Evolutionary conservation across 2,888 invertebrate genomes (phyloP).

Genomic region (Hipparchia sbordonii): DNA sequence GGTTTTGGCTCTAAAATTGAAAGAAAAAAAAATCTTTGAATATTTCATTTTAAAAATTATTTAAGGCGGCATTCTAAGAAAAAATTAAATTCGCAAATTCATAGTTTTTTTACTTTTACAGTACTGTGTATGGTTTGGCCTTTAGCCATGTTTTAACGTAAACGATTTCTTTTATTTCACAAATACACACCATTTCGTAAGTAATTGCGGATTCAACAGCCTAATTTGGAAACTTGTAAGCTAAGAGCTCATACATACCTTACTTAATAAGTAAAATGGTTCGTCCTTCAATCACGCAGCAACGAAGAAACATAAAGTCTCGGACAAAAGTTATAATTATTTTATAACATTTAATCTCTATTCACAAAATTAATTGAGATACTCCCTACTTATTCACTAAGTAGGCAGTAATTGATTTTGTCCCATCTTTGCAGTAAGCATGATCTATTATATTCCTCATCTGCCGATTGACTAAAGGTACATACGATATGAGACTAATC

Average conservation of each 20-base stretch:
- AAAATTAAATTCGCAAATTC: no score
- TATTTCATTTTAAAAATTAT: no score
- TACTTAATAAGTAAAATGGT: not conserved
- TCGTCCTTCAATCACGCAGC: not conserved
- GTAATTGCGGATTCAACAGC: no score
- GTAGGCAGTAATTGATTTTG: slow-evolving; percentile 11
- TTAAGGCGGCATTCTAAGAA: no score
- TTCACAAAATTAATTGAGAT: not conserved
- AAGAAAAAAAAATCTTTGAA: not conserved
- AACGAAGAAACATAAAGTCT: not conserved
- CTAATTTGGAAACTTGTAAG: not conserved
- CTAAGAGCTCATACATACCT: no score
- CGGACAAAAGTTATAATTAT: not conserved
- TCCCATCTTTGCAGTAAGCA: slow-evolving; percentile 19
- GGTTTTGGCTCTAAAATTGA: no score
- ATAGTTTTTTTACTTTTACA: no score
- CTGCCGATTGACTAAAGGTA: slow-evolving; percentile 29
- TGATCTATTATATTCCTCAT: slow-evolving; percentile 17
- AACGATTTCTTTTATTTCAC: no score
- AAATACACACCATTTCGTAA: no score
- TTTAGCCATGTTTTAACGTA: no score
- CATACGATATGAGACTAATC: slow-evolving; percentile 29
- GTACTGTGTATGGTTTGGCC: no score
- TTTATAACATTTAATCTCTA: not conserved
- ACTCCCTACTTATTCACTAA: not conserved